Conservation (phyloP, 2,113 vertebrate species). For the Oceanodroma tethys region DNA sequence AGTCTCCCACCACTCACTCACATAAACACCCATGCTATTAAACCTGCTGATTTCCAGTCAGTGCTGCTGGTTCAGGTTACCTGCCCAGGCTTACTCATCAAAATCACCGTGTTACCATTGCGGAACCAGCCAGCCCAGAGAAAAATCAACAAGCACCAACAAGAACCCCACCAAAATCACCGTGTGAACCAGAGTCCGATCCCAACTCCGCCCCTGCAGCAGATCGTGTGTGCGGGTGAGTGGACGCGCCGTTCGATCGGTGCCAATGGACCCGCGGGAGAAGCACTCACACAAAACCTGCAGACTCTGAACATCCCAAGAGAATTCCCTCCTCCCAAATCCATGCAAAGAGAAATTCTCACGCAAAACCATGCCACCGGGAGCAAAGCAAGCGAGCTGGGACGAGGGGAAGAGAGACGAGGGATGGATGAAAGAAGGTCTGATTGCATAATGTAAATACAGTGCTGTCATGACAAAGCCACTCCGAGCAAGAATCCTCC, state of each 20-base stretch:
- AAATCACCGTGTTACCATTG: conserved; percentile 20
- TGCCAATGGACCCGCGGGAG: conserved; percentile 30
- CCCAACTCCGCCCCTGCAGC: conserved; percentile 52
- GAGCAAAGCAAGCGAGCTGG: conserved; percentile 42
- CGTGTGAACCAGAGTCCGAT: conserved; percentile 50
- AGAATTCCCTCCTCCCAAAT: conserved; percentile 53
- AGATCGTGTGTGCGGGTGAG: conserved; percentile 37
- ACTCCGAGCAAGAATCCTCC: neutral
- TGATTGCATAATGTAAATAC: conserved; percentile 63
- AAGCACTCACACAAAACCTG: conserved; percentile 60
- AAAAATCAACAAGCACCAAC: conserved; percentile 64
- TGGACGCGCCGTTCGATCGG: neutral
- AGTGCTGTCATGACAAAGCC: conserved; percentile 62
- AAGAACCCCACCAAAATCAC: conserved; percentile 63
- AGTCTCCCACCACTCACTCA: neutral
- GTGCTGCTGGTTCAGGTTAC: conserved; percentile 32
- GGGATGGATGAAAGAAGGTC: conserved; percentile 46
- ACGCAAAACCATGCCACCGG: conserved; percentile 55
- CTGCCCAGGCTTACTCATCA: conserved; percentile 37
- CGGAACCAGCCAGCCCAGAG: conserved; percentile 52
- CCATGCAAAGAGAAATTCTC: conserved; percentile 67
- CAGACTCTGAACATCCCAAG: conserved; percentile 44
- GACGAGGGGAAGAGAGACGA: neutral
- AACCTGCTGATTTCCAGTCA: conserved; percentile 29
- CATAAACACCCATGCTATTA: neutral